Evolutionary conservation across 1,140 invertebrate species (phyloP).

Genomic region (Artemia franciscana): DNA sequence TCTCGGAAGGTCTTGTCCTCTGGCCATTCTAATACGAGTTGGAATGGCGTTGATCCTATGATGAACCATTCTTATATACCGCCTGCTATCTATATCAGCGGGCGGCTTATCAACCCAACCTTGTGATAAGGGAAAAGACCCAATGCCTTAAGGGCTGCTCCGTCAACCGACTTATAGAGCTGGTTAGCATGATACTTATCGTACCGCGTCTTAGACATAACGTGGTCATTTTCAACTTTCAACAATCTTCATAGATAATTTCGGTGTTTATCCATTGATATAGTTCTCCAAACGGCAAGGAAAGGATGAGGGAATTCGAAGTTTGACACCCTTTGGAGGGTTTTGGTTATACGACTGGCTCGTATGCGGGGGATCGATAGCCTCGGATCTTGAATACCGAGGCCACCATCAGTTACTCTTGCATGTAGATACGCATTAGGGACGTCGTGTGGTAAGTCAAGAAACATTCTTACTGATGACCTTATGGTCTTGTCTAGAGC

Average conservation of each 20-base stretch:
- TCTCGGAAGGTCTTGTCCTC: background rate
- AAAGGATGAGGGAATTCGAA: too few species aligned
- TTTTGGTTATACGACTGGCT: too few species aligned
- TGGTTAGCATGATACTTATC: too few species aligned
- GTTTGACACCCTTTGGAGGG: too few species aligned
- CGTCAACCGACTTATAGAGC: background rate
- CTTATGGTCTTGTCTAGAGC: background rate
- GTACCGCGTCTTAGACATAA: background rate
- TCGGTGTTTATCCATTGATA: background rate
- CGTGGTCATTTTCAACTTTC: background rate
- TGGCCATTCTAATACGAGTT: background rate
- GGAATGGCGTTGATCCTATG: background rate
- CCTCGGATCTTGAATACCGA: background rate
- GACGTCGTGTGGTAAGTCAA: background rate
- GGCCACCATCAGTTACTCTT: background rate
- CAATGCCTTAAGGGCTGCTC: background rate
- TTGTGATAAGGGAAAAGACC: background rate
- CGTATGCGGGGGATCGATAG: background rate
- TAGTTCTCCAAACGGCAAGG: background rate
- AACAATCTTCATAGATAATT: background rate
- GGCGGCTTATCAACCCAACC: background rate
- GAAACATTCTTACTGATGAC: background rate
- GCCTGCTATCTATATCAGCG: background rate
- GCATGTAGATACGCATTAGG: background rate
- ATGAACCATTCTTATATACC: background rate